Evolutionary conservation across 2,113 vertebrate species (phyloP), one percentile per base, ranked within the genome.

Genomic region (Percina caprodes): DNA sequence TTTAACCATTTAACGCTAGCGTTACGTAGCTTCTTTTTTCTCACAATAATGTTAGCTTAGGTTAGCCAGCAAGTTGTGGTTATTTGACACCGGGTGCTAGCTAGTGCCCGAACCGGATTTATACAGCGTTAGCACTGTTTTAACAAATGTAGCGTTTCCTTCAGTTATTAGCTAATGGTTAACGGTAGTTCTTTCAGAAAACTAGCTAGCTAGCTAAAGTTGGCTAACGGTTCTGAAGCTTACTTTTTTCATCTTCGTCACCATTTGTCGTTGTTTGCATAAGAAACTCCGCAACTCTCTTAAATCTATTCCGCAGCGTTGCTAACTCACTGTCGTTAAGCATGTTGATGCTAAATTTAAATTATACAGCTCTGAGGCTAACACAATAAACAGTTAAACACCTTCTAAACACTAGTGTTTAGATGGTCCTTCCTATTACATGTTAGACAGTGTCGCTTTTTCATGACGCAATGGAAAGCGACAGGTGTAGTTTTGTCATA

Each of bases 271-370:
- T 63, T 48, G 86, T 65, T 59, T 90, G 94, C 82, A 94, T 83
- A 16, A 95, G 87, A 74, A 94, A 74, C 66, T 94, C 94, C 2
- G 94, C 92, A 86, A 95, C 89, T 88, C 60, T 92, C 69, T 90
- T 94, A 75, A 96, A 95, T 35, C 95, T 86, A 24, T 96, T 95
- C 42, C 95, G 88, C 42, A 96, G 49, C n/a, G 88, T 91, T 0
- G 87, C 85, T 1, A 95, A 33, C 4, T 96, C 94, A 19, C 49
- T 92, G 24, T 93, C 92, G 52, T 90, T 82, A 0, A 94, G 42
- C 81, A 93, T 88, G 45, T 60, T 21, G 45, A n/a, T 5, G 19
- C 8, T 65, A 7, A 23, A 11, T 30, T 49, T 55, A 15, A 61
- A 9, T 72, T 19, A 7, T 14, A 45, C 26, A 73, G 70, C 77